These are phyloP conservation scores for Solea solea DNA, from an alignment of 2,113 vertebrate genomes.

Conservation along the genomic window DNA sequence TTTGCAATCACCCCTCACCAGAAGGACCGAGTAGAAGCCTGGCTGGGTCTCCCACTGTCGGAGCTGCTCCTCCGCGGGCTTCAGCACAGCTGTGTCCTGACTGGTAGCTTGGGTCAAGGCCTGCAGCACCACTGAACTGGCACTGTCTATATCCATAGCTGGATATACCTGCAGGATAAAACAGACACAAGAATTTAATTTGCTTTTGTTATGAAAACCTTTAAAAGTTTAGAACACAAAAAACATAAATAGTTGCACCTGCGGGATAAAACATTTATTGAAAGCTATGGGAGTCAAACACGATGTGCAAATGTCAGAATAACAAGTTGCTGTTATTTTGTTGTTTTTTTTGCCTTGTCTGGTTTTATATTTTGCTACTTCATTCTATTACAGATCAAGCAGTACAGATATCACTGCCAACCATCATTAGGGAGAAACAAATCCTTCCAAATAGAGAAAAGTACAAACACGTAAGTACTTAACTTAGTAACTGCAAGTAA, in stretches of 20 bases:
- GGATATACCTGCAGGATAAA: constrained; percentile 65
- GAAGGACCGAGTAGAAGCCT: constrained; percentile 94
- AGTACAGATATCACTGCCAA: constrained; percentile 33
- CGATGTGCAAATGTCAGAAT: too few relatives aligned
- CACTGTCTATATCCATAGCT: constrained; percentile 94
- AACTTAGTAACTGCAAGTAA: constrained; percentile 1
- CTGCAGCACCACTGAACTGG: constrained; percentile 92
- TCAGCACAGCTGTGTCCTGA: constrained; percentile 93
- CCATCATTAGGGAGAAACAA: constrained; percentile 22
- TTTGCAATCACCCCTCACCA: constrained; percentile 84
- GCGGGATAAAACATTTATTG: constrained; percentile 23
- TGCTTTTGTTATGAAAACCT: constrained; percentile 31
- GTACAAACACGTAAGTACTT: constrained; percentile 26
- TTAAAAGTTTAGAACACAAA: not conserved
- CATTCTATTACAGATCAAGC: constrained; percentile 52
- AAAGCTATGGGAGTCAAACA: constrained; percentile 37
- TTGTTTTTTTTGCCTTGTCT: constrained; percentile 18
- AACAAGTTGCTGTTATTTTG: too few relatives aligned
- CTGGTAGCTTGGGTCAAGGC: constrained; percentile 96
- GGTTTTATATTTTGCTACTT: constrained; percentile 10
- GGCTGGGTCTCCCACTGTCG: constrained; percentile 98
- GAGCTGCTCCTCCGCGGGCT: constrained; percentile 95
- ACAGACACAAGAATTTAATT: constrained; percentile 7
- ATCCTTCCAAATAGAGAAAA: constrained; percentile 35
- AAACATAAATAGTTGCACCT: constrained; percentile 22